Evolutionary conservation across 2,888 invertebrate species (phyloP), one percentile per base, ranked within the genome.

Genomic region (Leptura quadrifasciata): DNA sequence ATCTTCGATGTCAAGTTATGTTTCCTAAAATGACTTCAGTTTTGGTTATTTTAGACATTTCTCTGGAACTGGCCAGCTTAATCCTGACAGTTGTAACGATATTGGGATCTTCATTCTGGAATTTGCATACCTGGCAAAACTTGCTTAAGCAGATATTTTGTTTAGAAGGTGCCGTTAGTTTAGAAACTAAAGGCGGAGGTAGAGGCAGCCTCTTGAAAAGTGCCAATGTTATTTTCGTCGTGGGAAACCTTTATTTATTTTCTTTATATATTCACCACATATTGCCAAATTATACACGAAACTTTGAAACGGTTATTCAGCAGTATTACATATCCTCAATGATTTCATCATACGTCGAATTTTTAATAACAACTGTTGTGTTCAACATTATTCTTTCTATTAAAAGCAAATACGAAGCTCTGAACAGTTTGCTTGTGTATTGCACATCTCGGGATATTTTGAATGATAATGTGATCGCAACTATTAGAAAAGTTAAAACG

Each of bases 41-140:
- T 21, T 21, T 57, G 8, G 2, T 57, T 12, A 57, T 57, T 21
- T 2, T 21, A 57, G 57, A 21, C 6, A 10, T 57, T 57, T 18
- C 21, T 6, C 21, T 20, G 0, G 57, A 57, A 12, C 2, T 5
- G 4, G 2, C 1, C 9, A 21, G 57, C 8, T 15, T 57, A 20
- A 12, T 9, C 8, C 6, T 18, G 10, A 1, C 10, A 1, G 20
- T 21, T 10, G 24, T 65, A n/a, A 65, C 52, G 6, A 47, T 65
- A 24, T 52, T 47, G 21, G 65, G 65, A 52, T 52, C 21, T 3
- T 39, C 65, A 12, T 52, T 65, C 21, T 65, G 65, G 65, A 65
- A 65, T 24, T 20, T 52, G n/a, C 1, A 65, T 6, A n/a, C 20
- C 21, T 65, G 21, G 21, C 47, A 63, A 39, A 4, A 39, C 0